Evolutionary conservation across 2,797 vertebrate species (phyloP), one percentile per base, ranked within the genome.

Genomic region (Hypotaenidia okinawae): DNA sequence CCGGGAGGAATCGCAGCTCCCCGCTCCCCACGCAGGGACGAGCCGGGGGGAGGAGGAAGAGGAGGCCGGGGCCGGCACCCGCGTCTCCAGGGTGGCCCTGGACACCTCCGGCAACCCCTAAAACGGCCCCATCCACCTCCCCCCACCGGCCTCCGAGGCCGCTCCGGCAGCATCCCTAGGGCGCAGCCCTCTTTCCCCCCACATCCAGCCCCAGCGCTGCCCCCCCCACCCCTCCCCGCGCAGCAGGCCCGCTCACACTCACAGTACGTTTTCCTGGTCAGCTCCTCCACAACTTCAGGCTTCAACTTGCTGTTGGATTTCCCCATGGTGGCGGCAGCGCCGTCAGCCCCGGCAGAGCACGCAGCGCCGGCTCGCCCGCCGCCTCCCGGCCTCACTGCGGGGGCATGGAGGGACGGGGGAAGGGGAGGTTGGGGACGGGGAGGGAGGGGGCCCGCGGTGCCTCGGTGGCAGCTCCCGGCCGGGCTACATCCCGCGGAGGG

Each of bases 291-390:
- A 95, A 99, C 99, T 98, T 99, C 99, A 66, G 98, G 99, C 96
- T 99, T 99, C 96, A 99, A 98, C 98, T 99, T 99, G 98, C 99
- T 99, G 98, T 99, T 99, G 89, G 99, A 99, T 97, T 99, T 99
- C 68, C 99, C 99, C 99, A 99, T 99, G 97, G 94, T 79, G 91
- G 91, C 93, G 92, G 94, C 86, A 72, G 83, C 89, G 41, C 69
- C 54, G 52, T 33, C 84, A 52, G 95, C 81, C 94, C 95, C 88
- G 69, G 52, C 92, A 33, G 84, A 77, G 87, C 95, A 89, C 92
- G 32, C 88, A 73, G 81, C 92, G 72, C 84, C 63, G 59, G 33
- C 41, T 43, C 41, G 41, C 41, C 41, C 41, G 41, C 41, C 41
- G 41, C 41, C 64, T 67, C 74, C 84, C 87, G 43, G 67, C 47